phyloP scores from a whole-genome alignment of 2,888 invertebrate species.

The Melieria picta region DNA sequence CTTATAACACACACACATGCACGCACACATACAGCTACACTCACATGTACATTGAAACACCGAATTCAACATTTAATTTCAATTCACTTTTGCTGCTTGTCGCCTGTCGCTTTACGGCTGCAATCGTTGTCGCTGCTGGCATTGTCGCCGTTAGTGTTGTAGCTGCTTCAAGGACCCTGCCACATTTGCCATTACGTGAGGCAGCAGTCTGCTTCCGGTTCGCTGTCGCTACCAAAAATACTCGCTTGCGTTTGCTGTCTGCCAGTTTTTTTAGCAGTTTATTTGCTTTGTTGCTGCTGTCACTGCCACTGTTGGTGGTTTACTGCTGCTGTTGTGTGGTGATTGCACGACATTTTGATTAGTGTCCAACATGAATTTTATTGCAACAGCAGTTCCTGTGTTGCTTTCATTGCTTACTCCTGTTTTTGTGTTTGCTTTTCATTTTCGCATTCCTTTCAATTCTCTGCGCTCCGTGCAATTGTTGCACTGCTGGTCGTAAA shows the following conservation, averaged over 20 bases:
- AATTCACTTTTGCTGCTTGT: no score
- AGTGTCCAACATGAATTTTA: slow-evolving; percentile 25
- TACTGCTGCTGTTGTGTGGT: background rate
- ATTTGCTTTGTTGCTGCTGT: background rate
- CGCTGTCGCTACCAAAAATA: no score
- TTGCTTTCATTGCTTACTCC: no score
- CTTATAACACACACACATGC: background rate
- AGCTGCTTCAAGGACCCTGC: no score
- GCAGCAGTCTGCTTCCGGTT: no score
- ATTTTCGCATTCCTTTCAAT: background rate
- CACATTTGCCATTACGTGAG: no score
- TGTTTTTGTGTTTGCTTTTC: background rate
- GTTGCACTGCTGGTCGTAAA: background rate
- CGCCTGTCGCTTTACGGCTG: no score
- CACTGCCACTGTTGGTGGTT: no score
- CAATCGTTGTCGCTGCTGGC: no score
- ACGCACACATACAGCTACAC: background rate
- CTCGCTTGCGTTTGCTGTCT: background rate
- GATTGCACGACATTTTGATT: background rate
- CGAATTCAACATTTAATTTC: no score
- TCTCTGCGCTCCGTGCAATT: background rate
- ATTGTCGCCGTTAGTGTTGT: no score
- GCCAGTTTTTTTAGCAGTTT: background rate
- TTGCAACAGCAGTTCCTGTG: background rate
- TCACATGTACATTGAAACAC: background rate